Percentiles rank a stretch among this genome's conserved stretches.
phyloP scores from a whole-genome alignment of 2,888 invertebrate genomes.

The Limnephilus rhombicus region DNA sequence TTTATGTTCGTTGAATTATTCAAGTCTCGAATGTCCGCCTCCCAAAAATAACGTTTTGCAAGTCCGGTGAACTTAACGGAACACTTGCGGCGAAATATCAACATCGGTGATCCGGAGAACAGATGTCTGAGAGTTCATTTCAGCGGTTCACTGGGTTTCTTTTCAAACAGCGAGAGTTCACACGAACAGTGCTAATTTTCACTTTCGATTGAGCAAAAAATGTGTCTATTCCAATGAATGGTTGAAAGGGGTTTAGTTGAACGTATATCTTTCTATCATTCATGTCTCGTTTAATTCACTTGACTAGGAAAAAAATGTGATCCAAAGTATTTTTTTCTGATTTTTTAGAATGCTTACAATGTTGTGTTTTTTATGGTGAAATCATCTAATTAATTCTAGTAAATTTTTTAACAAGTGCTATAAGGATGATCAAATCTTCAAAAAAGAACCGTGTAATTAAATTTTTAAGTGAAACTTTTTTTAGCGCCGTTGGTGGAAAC shows the following conservation, averaged over 20 bases:
- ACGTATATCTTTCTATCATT: not conserved
- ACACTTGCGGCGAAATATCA: not conserved
- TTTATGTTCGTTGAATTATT: not conserved
- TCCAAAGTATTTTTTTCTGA: not conserved
- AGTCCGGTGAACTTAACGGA: constrained; percentile 22
- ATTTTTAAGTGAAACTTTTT: too few species aligned
- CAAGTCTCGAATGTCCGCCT: not conserved
- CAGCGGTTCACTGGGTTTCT: not conserved
- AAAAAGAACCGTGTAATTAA: too few species aligned
- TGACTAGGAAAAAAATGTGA: not conserved
- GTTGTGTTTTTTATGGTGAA: not conserved
- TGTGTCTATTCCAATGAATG: not conserved
- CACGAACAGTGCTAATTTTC: not conserved
- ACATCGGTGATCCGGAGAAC: not conserved
- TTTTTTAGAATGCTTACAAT: not conserved
- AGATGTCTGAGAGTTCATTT: not conserved
- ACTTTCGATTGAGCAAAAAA: constrained; percentile 17
- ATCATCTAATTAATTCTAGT: too few species aligned
- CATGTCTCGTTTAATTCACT: not conserved
- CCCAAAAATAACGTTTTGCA: not conserved
- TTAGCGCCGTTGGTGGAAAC: too few species aligned
- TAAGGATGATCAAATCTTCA: not conserved
- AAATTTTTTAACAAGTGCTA: too few species aligned
- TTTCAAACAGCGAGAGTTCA: constrained; percentile 16
- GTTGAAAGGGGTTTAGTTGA: not conserved